Evolutionary conservation across 2,797 vertebrate species (phyloP).

Genomic region (Dermochelys coriacea): DNA sequence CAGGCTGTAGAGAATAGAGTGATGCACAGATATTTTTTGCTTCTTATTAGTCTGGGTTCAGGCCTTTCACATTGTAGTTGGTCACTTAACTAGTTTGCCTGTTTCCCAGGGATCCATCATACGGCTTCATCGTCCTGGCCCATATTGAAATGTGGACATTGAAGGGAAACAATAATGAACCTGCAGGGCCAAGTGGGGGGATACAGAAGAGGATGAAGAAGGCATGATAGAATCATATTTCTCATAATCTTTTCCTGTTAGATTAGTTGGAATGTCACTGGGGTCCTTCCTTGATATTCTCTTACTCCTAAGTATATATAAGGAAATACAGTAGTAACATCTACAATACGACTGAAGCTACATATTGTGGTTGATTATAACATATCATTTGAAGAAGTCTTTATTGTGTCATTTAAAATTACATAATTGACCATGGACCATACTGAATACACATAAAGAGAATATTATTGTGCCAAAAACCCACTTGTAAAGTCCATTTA

Average conservation of each 20-base stretch:
- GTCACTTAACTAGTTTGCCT: too few species aligned
- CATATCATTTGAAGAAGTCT: neutral
- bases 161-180: neutral
- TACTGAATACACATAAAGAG: neutral
- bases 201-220: neutral
- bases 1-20: neutral
- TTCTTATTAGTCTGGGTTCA: neutral
- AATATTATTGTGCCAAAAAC: neutral
- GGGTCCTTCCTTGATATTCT: neutral
- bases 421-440: neutral
- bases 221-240: neutral
- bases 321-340: neutral
- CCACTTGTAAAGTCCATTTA: neutral
- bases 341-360: neutral
- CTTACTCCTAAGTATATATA: neutral
- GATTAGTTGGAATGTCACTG: neutral
- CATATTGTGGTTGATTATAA: neutral
- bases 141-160: neutral
- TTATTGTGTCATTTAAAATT: neutral
- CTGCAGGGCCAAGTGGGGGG: neutral
- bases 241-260: neutral
- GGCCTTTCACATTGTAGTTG: neutral
- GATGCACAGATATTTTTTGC: neutral
- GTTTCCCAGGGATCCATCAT: neutral
- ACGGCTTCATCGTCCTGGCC: neutral